Base-by-base conservation (phyloP, 2,888 invertebrate genomes). In the Isoperla grammatica region DNA sequence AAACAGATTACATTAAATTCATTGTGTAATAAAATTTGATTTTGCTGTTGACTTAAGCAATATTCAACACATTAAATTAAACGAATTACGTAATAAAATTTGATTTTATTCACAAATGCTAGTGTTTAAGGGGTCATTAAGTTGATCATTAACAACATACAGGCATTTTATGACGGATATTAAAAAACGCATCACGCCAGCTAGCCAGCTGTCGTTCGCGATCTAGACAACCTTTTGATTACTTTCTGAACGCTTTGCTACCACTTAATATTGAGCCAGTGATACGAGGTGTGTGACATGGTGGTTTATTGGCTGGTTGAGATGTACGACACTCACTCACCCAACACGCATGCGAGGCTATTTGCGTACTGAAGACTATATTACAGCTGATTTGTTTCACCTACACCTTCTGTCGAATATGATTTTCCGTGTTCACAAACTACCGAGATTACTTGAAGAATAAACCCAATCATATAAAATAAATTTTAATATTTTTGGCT, bases 11-110 rank as follows among this genome's bases (percentile, higher is more conserved):
- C 20, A 46, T 46, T 20, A 46, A 46, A 22, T 46, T 46, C 19
- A 46, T 46, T 46, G 46, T 20, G 22, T 12, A 46, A 46, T 46
- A 46, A 46, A 46, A 46, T 17, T 46, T 46, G 22, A 22, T 46
- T 46, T 46, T 20, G 46, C 22, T 20, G 46, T 46, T 46, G 29
- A 29, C 29, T 46, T 20, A 46, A 5, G n/a, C 22, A 46, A 20
- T 46, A 20, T 46, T 17, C 8, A 22, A 46, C 20, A 46, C 46
- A 46, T 22, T 46, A 46, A 46, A 22, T 22, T 20, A 22, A 46
- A 46, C 20, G 17, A 22, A 17, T 22, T 46, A n/a, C 22, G 46
- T 20, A 46, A 46, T 46, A 46, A 46, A 46, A 22, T 6, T 46
- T 46, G 46, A 46, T 46, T 46, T 46, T 46, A 46, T 46, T 46